A percentile compares a stretch with the other conserved stretches of the same genome.
Evolutionary conservation across 1,140 invertebrate genomes (phyloP).

Genomic region (Brachionus manjavacas): DNA sequence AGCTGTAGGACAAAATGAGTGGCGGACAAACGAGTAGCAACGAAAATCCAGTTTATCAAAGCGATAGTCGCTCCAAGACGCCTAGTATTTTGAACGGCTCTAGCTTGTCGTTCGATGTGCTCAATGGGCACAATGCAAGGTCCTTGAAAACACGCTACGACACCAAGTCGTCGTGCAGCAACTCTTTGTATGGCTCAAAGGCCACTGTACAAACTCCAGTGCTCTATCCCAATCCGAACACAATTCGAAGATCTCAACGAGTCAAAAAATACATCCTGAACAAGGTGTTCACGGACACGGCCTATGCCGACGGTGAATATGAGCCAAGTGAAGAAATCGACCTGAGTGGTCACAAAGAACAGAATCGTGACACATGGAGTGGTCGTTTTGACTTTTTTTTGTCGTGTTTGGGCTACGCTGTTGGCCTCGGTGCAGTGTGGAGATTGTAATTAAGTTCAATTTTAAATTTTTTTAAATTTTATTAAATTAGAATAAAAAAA

Average conservation of each 20-base stretch:
- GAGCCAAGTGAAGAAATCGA: background rate
- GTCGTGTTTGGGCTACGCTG: constrained; percentile 70
- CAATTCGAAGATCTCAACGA: constrained; percentile 1
- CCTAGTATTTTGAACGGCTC: constrained; percentile 1
- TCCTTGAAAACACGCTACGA: constrained; percentile 21
- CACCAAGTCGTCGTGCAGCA: background rate
- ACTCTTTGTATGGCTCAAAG: constrained; percentile 31
- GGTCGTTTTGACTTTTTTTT: constrained; percentile 53
- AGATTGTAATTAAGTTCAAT: constrained; percentile 62
- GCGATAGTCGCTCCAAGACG: background rate
- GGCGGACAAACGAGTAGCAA: background rate
- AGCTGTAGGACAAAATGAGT: background rate
- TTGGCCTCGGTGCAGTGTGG: constrained; percentile 84
- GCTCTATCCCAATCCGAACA: background rate
- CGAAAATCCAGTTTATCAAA: background rate
- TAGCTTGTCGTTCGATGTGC: background rate
- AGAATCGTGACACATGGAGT: constrained; percentile 64
- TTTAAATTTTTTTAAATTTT: background rate
- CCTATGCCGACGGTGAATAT: constrained; percentile 29
- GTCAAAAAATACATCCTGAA: constrained; percentile 28
- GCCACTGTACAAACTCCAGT: background rate
- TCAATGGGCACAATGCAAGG: background rate
- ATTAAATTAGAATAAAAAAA: background rate
- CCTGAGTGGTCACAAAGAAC: constrained; percentile 44
- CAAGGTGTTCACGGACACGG: constrained; percentile 19